Evolutionary conservation across 2,797 vertebrate genomes (phyloP), one percentile per base, ranked within the genome.

Genomic region (Agapornis canus): DNA sequence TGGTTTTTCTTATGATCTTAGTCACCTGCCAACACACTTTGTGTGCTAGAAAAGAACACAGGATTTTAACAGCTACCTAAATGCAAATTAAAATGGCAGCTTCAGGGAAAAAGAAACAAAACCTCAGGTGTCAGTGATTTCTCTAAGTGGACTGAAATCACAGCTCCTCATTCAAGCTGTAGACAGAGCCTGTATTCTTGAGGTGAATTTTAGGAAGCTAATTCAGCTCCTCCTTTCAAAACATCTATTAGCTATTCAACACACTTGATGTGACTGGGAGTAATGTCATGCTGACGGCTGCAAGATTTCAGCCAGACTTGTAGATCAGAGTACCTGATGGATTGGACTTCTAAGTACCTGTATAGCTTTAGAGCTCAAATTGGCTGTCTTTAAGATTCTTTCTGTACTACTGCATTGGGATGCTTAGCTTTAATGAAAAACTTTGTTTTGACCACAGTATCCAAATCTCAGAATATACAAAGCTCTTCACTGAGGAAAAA

Each of bases 271-370:
- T 80, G 81, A 89, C 83, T 88, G 75, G 57, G 80, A 94, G 68
- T 51, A 89, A 91, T 54, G 73, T 84, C 88, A 20, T 77, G 81
- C 87, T 96, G 97, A 97, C 23, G 8, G 94, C 94, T 96, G 96
- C 94, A 95, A 93, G 93, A 96, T 96, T 96, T 92, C 94, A 95
- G 92, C 82, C 93, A 93, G 89, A 80, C 83, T 87, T 85, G 92
- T 70, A 93, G 96, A 96, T 95, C 73, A 78, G 76, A 95, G 92
- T 43, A 94, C 82, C 94, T 91, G 93, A 95, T 70, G 73, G 93
- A 94, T 94, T 95, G 83, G 70, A 83, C 90, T 96, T 73, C 79
- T 91, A 95, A 96, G 93, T 47, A 94, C 86, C 89, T 85, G 90
- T 94, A 89, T 31, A 85, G 84, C 73, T 76, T 87, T 89, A 91